Evolutionary conservation across 2,113 vertebrate species (phyloP).

Genomic region (Perca fluviatilis): DNA sequence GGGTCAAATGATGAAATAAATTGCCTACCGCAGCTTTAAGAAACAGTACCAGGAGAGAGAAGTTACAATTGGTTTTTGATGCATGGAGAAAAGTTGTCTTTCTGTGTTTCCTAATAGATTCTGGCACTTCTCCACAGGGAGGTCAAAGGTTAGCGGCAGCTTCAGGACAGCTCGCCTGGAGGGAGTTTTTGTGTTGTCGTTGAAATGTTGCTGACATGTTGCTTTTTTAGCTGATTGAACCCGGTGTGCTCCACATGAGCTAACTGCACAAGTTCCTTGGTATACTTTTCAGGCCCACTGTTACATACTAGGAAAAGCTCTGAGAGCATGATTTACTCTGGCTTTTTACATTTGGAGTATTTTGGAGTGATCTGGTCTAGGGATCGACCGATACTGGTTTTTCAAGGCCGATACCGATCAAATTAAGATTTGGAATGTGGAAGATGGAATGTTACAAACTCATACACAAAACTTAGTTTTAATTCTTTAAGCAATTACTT

Average conservation of each 20-base stretch:
- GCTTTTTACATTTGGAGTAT: neutral
- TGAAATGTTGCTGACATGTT: neutral
- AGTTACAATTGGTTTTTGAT: neutral
- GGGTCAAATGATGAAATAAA: neutral
- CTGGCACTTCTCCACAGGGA: neutral
- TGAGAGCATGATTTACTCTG: neutral
- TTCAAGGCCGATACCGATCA: too few relatives aligned
- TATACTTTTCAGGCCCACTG: neutral
- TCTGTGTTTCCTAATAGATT: neutral
- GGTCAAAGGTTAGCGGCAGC: neutral
- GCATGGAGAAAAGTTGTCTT: neutral
- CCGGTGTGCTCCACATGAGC: neutral
- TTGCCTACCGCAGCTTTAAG: too few relatives aligned
- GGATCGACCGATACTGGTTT: too few relatives aligned
- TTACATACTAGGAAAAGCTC: neutral
- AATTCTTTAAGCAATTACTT: too few relatives aligned
- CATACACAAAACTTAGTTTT: too few relatives aligned
- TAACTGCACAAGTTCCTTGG: neutral
- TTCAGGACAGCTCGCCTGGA: neutral
- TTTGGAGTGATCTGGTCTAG: neutral
- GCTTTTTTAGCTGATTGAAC: neutral
- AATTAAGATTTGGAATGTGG: too few relatives aligned
- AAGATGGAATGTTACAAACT: too few relatives aligned
- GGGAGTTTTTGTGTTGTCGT: neutral
- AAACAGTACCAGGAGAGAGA: neutral